Conservation (phyloP, 2,888 invertebrate species). For the Tenthredo scrophulariae region DNA sequence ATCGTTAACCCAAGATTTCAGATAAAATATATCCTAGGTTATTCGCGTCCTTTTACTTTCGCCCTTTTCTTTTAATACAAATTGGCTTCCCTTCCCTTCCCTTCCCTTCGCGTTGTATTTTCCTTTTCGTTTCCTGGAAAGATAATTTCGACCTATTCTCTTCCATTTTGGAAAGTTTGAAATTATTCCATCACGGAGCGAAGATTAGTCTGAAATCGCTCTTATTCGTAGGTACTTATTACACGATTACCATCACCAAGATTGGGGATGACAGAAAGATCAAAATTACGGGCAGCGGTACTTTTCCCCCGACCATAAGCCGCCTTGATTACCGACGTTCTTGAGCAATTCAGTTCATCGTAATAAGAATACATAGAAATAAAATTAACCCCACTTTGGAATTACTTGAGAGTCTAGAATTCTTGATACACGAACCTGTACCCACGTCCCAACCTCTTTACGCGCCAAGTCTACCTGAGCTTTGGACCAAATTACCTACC, state of each 20-base stretch:
- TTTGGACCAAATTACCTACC: slow-evolving; percentile 31
- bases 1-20: neutral
- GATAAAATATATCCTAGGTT: neutral
- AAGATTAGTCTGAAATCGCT: neutral
- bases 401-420: slow-evolving; percentile 23
- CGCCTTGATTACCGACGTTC: slow-evolving; percentile 14
- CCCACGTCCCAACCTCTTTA: neutral
- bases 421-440: neutral
- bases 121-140: neutral
- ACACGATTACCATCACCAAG: neutral
- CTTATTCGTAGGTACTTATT: slow-evolving; percentile 5
- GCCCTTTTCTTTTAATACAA: neutral
- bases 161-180: neutral
- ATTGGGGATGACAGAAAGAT: slow-evolving; percentile 10
- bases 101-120: neutral
- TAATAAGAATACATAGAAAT: neutral
- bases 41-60: neutral
- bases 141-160: slow-evolving; percentile 6
- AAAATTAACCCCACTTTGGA: slow-evolving; percentile 19
- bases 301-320: neutral
- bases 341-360: slow-evolving; percentile 3
- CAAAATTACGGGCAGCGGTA: slow-evolving; percentile 11
- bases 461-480: neutral
- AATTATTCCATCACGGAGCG: neutral
- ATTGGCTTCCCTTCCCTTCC: neutral